Evolutionary conservation across 2,797 vertebrate genomes (phyloP).

Genomic region (Bradypus variegatus): DNA sequence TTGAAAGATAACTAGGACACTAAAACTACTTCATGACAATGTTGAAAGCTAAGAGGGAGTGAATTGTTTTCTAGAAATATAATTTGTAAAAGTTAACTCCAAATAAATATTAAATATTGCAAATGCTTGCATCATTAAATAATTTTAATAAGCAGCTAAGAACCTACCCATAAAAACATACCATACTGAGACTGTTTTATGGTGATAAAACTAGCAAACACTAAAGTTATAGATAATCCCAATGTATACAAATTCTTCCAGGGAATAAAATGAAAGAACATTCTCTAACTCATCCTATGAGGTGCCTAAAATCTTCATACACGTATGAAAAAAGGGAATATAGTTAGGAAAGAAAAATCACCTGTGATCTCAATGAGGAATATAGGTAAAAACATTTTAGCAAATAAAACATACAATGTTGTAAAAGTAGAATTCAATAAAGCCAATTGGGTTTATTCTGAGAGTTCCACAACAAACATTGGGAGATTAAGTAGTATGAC

Average conservation of each 20-base stretch:
- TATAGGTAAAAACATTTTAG: neutral
- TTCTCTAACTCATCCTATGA: neutral
- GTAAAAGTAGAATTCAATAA: neutral
- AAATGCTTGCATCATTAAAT: neutral
- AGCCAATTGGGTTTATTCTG: neutral
- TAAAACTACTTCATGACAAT: neutral
- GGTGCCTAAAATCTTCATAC: no score
- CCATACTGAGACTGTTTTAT: neutral
- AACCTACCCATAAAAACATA: neutral
- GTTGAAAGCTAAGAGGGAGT: neutral
- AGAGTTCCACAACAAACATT: neutral
- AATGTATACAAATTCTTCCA: neutral
- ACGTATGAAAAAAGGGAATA: neutral
- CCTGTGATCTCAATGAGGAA: neutral
- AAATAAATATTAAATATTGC: neutral
- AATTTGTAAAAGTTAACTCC: neutral
- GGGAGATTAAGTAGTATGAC: neutral
- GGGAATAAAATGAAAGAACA: neutral
- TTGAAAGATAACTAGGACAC: neutral
- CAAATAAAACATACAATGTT: neutral
- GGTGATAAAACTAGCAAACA: neutral
- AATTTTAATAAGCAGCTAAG: neutral
- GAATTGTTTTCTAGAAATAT: neutral
- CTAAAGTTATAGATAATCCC: neutral
- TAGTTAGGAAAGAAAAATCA: neutral